Evolutionary conservation across 2,888 invertebrate species (phyloP).

Genomic region (Rugalucina vietnamica): DNA sequence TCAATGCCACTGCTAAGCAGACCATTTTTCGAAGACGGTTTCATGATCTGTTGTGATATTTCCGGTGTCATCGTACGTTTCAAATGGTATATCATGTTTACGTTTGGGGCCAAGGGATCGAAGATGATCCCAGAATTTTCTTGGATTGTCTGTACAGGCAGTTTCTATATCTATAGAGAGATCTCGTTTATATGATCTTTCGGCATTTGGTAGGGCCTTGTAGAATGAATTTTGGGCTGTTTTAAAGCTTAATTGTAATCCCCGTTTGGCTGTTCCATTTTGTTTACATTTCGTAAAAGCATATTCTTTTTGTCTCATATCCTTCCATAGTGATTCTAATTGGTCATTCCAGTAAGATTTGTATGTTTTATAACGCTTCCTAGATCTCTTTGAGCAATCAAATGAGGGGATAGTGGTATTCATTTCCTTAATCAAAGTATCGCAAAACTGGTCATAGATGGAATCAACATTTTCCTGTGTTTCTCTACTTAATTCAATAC

Average conservation of each 20-base stretch:
- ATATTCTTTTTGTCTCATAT: not conserved
- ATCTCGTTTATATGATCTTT: not conserved
- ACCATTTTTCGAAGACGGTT: not conserved
- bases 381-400: not conserved
- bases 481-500: not conserved
- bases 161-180: not conserved
- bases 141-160: not conserved
- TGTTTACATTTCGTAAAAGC: not conserved
- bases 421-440: not conserved
- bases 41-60: no score
- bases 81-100: not conserved
- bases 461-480: not conserved
- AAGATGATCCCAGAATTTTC: not conserved
- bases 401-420: not conserved
- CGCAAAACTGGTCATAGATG: not conserved
- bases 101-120: not conserved
- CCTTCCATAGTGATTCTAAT: not conserved
- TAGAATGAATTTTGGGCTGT: not conserved
- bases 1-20: not conserved
- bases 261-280: not conserved
- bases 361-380: slow-evolving; percentile 1
- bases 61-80: not conserved
- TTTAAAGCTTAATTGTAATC: no score
- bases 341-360: not conserved
- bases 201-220: not conserved